Base-by-base conservation (phyloP, 2,113 vertebrate genomes). In the Acrocephalus arundinaceus region DNA sequence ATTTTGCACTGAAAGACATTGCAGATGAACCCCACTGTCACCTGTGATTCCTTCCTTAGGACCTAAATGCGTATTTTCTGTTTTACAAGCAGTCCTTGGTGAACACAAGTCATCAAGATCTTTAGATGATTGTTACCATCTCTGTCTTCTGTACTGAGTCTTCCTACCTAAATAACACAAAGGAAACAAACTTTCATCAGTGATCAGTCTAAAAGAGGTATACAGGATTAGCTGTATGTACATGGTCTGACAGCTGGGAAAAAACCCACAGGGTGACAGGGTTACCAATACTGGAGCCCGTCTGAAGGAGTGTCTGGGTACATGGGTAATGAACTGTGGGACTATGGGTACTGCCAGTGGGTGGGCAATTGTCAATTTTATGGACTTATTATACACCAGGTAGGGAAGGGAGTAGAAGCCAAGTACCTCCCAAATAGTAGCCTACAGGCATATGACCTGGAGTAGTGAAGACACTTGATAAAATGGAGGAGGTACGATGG, bases 191-290 rank as follows among this genome's bases (percentile, higher is more conserved):
- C 10, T 72, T 85, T 45, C 15, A 28, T 23, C 16, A 35, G 16
- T 17, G 17, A 57, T 52, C 27, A 35, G 9, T 43, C 33, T 72
- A n/a, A 86, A 89, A 49, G n/a, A 39, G 14, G 15, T 17, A 83
- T 4, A 39, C 4, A 72, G 19, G 33, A 81, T 33, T 9, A 23
- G 27, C 10, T n/a, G n/a, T n/a, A n/a, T n/a, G n/a, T n/a, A 43
- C 0, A 2, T 39, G 45, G 13, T 35, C 48, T 65, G 45, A 41
- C 9, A 81, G 57, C 1, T 57, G 30, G 27, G 48, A 68, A 78
- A 79, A 72, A 72, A 43, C 5, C 5, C 5, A 45, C 0, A 15
- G 15, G n/a, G 12, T 1, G 0, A 35, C 10, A 63, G 22, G 0
- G 1, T 43, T 57, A 43, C 8, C 22, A 15, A 5, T 35, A 31